Evolutionary conservation across 2,888 invertebrate genomes (phyloP), one percentile per base, ranked within the genome.

Genomic region (Schizaphis graminum): DNA sequence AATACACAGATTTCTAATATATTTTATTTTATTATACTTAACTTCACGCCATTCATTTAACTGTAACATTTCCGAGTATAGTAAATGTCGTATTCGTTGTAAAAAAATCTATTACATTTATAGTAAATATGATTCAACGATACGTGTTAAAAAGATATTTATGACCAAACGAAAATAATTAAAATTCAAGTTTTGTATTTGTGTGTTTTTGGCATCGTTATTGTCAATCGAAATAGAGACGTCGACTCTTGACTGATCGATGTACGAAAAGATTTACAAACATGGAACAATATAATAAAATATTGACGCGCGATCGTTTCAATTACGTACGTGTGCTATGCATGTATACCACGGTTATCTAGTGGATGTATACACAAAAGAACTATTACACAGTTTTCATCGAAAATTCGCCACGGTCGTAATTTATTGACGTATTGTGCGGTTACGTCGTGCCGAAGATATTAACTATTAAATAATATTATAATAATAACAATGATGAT

Each of bases 381-480:
- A 87, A 92, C 92, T 86, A 92, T 92, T 92, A 86, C 44, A 87
- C 57, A 87, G 86, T 61, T 92, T 92, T 92, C 35, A 92, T 35
- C 91, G 77, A 10, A 53, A 41, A 92, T 92, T 87, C 61, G 92
- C 16, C 49, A 87, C 87, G 87, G 85, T 35, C 86, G 24, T 77
- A 49, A 67, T 47, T 86, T 26, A 24, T 47, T n/a, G 11, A 28
- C 84, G 56, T 56, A 41, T 41, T 35, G 89, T 21, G 57, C 41
- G n/a, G 56, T 57, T n/a, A n/a, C n/a, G 13, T n/a, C 49, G 87
- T 35, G 35, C n/a, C n/a, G 47, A 87, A 49, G n/a, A 7, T 47
- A 26, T 86, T 86, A 44, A 44, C 28, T 86, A 86, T 47, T 47
- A 44, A 35, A n/a, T n/a, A 49, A 49, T 88, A 47, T 67, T 49